A percentile compares a stretch with the other conserved stretches of the same genome.
Conservation (phyloP, 2,113 vertebrate genomes). For the Anoura caudifer region DNA sequence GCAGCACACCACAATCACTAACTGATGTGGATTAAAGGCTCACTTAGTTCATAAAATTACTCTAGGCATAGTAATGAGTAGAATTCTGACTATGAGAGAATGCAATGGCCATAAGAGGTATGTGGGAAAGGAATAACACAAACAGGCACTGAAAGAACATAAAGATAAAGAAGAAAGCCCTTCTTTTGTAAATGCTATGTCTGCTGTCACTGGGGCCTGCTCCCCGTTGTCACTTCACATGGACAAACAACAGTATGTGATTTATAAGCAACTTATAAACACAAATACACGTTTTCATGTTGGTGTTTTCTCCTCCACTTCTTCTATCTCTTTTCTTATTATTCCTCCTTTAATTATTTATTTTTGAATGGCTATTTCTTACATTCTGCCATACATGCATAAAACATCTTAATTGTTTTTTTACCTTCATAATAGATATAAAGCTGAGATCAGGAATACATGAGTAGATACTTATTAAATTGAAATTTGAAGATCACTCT, state of each 20-base stretch:
- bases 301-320: background rate
- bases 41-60: background rate
- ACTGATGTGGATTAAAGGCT: background rate
- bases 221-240: background rate
- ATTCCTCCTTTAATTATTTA: constrained; percentile 10
- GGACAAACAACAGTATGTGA: background rate
- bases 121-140: background rate
- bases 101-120: background rate
- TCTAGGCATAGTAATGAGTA: background rate
- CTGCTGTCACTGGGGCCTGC: background rate
- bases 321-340: constrained; percentile 10
- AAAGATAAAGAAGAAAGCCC: background rate
- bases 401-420: background rate
- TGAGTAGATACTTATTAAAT: constrained; percentile 44
- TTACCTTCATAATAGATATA: background rate
- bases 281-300: background rate
- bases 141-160: background rate
- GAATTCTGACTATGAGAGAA: background rate
- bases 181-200: background rate
- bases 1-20: background rate
- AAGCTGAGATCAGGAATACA: background rate
- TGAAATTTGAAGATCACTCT: constrained; percentile 51
- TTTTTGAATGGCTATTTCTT: constrained; percentile 38
- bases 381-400: constrained; percentile 13
- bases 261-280: background rate